Base-by-base conservation (phyloP, 2,888 invertebrate genomes). In the Temnothorax ravouxi region DNA sequence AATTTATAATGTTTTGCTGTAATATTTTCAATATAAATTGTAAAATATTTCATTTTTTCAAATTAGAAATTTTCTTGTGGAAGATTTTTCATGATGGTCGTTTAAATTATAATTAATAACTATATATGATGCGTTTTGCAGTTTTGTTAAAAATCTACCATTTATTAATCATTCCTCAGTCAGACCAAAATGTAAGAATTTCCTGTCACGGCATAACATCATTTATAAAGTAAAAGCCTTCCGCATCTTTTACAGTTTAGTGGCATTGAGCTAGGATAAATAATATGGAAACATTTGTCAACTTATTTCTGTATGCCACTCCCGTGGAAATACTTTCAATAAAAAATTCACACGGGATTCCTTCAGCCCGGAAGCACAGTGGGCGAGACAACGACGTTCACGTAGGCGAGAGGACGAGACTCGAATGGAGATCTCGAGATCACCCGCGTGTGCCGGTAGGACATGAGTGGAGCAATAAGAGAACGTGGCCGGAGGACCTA, bases 381-480 rank as follows among this genome's bases (percentile, higher is more conserved):
- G 47, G 21, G 66, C 34, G 59, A 79, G 79, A 79, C 79, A 71
- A 80, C 79, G 71, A 59, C 71, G 44, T 25, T 80, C 77, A 56
- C 66, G 41, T 72, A 34, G 79, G 13, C 34, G 34, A n/a, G 18
- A 71, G 59, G 47, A 80, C 79, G 79, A 83, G 67, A 80, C 83
- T 83, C 41, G 80, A 83, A 80, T 80, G 59, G 41, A 79, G 67
- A 83, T 75, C 29, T 54, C 77, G 66, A 80, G 77, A 66, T 77
- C 52, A 67, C n/a, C 38, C 54, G 79, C 34, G 56, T 59, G 56
- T 71, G 8, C 11, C 21, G 8, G 34, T 21, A 59, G 47, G 52
- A 71, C 79, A 59, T 71, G 66, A 79, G 79, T 47, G 29, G 66
- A 59, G 41, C 67, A 77, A 77, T 77, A 77, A 67, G n/a, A 54